Conservation (phyloP, 1,140 invertebrate genomes). For the Cyphomyrmex costatus region DNA sequence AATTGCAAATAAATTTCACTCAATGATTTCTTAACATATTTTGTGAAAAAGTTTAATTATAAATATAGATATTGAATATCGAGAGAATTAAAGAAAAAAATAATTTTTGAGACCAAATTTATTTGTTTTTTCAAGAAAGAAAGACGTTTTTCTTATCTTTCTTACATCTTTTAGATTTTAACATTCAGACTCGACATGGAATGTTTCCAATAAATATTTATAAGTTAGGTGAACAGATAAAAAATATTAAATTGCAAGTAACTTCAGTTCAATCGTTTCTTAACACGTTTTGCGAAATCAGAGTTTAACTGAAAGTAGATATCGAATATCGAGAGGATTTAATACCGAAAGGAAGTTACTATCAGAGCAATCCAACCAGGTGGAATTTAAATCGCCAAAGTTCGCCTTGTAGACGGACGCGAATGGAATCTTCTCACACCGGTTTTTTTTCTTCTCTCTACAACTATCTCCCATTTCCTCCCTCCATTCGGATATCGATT, state of each 20-base stretch:
- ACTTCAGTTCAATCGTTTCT: neutral
- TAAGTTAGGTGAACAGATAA: neutral
- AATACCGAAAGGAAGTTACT: slow-evolving; percentile 40
- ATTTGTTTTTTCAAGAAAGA: neutral
- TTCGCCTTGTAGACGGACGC: slow-evolving; percentile 23
- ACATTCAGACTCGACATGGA: neutral
- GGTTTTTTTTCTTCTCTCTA: neutral
- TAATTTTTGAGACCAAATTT: too few relatives aligned
- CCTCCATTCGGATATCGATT: slow-evolving; percentile 34
- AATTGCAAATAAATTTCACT: neutral
- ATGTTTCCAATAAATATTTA: neutral
- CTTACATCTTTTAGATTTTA: neutral
- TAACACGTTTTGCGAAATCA: slow-evolving; percentile 21
- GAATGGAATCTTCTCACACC: slow-evolving; percentile 29
- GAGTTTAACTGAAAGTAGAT: slow-evolving; percentile 39
- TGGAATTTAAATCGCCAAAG: slow-evolving; percentile 62
- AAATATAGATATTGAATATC: slow-evolving; percentile 31
- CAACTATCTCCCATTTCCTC: neutral
- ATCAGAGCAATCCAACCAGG: slow-evolving; percentile 31
- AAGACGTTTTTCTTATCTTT: too few relatives aligned
- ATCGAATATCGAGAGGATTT: slow-evolving; percentile 21
- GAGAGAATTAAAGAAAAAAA: neutral
- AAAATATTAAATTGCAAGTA: neutral
- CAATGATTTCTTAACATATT: neutral
- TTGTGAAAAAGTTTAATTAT: slow-evolving; percentile 6